Percentiles rank a stretch among this genome's conserved stretches.
phyloP scores from a whole-genome alignment of 2,888 invertebrate genomes.

The Ormyrus rosae region DNA sequence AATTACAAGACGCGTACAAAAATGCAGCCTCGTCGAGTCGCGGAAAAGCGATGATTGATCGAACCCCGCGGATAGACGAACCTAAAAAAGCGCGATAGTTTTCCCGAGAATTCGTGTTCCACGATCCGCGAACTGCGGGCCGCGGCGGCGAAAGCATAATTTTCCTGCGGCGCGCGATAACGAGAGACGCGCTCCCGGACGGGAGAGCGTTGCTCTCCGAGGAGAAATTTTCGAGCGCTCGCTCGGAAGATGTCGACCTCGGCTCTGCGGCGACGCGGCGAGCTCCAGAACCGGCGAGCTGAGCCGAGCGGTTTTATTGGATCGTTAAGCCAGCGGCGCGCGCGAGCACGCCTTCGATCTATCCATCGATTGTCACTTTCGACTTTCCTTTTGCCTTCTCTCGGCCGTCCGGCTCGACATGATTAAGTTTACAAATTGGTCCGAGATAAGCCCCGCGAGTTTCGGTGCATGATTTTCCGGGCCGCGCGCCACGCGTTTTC shows the following conservation, averaged over 20 bases:
- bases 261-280: neutral
- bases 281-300: neutral
- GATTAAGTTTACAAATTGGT: constrained; percentile 23
- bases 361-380: constrained; percentile 54
- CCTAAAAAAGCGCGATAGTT: neutral
- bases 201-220: constrained; percentile 14
- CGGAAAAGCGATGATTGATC: neutral
- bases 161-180: constrained; percentile 16
- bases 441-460: neutral
- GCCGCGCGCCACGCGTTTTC: neutral
- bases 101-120: too few relatives aligned
- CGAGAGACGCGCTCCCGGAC: neutral
- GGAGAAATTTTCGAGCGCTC: constrained; percentile 45
- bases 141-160: constrained; percentile 32
- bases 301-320: constrained; percentile 44
- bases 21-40: too few relatives aligned
- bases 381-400: constrained; percentile 39
- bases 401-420: neutral
- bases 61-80: neutral
- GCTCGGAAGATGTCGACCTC: neutral
- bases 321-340: constrained; percentile 36
- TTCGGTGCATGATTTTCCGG: neutral
- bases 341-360: constrained; percentile 7
- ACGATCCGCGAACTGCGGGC: too few relatives aligned
- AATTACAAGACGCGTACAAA: too few relatives aligned